phyloP scores from a whole-genome alignment of 2,797 vertebrate genomes.

The Sebastes trivittatus region DNA sequence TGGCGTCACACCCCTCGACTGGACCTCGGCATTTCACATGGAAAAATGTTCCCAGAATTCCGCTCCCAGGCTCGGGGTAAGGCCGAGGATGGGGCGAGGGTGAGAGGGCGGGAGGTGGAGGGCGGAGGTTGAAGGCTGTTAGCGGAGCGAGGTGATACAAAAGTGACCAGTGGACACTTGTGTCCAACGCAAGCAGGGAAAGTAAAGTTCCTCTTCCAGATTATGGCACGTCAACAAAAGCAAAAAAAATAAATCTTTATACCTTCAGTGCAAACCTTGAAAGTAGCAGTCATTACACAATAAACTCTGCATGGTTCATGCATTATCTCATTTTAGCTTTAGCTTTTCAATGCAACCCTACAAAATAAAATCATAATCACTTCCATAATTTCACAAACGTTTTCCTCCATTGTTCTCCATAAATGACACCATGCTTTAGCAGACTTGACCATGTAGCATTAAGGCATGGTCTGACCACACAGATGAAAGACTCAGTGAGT shows the following conservation, averaged over 20 bases:
- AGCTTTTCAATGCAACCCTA: background rate
- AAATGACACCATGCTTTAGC: background rate
- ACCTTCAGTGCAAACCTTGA: background rate
- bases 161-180: constrained; percentile 66
- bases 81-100: constrained; percentile 78
- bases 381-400: background rate
- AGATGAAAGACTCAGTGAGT: constrained; percentile 10
- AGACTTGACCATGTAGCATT: background rate
- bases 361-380: background rate
- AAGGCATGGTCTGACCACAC: background rate
- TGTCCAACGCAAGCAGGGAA: constrained; percentile 36
- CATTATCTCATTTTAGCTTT: background rate
- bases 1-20: constrained; percentile 86
- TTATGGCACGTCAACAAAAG: background rate
- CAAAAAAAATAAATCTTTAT: background rate
- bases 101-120: constrained; percentile 73
- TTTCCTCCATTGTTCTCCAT: background rate
- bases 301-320: background rate
- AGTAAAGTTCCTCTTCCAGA: background rate
- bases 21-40: constrained; percentile 86
- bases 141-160: constrained; percentile 48
- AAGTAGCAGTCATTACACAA: background rate
- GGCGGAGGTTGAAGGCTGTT: constrained; percentile 61
- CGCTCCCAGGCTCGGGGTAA: constrained; percentile 85
- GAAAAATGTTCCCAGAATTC: constrained; percentile 88